phyloP scores from a whole-genome alignment of 2,888 invertebrate species.

The Mythimna vitellina region DNA sequence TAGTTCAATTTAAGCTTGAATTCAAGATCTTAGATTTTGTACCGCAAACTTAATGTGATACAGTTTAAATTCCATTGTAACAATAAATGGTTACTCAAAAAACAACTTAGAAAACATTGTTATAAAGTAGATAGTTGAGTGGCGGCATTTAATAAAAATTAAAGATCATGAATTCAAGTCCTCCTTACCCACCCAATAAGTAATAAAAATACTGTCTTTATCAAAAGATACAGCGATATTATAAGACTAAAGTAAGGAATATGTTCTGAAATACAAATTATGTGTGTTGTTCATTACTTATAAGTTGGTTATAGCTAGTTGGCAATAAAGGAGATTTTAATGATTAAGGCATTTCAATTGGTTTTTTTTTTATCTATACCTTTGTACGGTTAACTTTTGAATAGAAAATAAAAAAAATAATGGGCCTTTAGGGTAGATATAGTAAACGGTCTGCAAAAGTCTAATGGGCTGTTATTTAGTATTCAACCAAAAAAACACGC shows the following conservation, averaged over 20 bases:
- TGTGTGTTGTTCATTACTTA: conserved; percentile 38
- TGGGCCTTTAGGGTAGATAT: not conserved
- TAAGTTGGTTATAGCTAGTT: conserved; percentile 53
- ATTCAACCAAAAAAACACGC: not conserved
- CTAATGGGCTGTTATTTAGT: not conserved
- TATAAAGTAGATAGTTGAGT: not conserved
- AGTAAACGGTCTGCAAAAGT: not conserved
- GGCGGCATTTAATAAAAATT: not conserved
- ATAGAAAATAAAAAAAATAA: not conserved
- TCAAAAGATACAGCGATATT: conserved; percentile 49
- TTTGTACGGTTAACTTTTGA: not conserved
- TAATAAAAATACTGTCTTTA: conserved; percentile 19
- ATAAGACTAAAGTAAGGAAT: conserved; percentile 41
- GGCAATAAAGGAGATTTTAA: conserved; percentile 56
- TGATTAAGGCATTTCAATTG: conserved; percentile 28
- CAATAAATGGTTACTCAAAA: not conserved
- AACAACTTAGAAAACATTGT: not conserved
- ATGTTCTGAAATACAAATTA: conserved; percentile 41
- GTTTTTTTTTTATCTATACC: conserved; percentile 16
- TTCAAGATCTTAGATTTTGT: conserved; percentile 12
- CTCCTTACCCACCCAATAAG: not conserved
- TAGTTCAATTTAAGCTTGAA: not conserved
- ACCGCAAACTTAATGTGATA: not conserved
- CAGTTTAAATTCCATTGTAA: not conserved
- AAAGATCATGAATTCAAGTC: conserved; percentile 5